Evolutionary conservation across 2,113 vertebrate species (phyloP).

Genomic region (Procavia capensis): DNA sequence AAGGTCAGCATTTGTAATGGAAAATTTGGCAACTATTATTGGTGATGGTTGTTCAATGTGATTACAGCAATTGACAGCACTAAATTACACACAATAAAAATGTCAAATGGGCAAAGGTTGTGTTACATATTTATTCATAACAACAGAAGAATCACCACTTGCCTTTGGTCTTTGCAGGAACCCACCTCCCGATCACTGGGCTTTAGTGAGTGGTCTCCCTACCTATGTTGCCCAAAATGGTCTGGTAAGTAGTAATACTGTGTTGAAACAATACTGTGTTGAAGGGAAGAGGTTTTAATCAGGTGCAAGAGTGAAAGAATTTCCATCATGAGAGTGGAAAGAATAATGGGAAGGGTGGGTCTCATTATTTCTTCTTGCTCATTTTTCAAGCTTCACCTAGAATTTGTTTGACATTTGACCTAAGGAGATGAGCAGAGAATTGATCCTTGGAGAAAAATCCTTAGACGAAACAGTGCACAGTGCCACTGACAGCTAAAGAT

Average conservation of each 20-base stretch:
- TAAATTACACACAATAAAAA: neutral
- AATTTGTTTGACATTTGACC: neutral
- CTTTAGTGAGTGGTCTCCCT: conserved; percentile 94
- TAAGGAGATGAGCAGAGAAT: neutral
- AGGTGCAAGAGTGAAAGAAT: neutral
- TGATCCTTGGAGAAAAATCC: neutral
- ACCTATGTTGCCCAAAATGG: conserved; percentile 97
- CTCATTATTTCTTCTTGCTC: too few relatives aligned
- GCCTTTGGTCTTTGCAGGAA: conserved; percentile 85
- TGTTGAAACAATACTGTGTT: neutral
- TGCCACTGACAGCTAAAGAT: neutral
- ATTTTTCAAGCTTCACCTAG: neutral
- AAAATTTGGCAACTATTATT: neutral
- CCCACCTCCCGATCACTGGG: conserved; percentile 96
- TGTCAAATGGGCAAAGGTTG: too few relatives aligned
- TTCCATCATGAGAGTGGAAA: neutral
- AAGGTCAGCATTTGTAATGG: conserved; percentile 6
- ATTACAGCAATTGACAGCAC: neutral
- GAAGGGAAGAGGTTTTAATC: neutral
- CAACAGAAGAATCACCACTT: neutral
- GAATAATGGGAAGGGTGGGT: neutral
- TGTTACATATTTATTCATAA: neutral
- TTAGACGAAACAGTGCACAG: neutral
- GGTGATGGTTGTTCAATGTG: neutral
- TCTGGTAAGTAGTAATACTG: conserved; percentile 92